phyloP scores from a whole-genome alignment of 2,113 vertebrate genomes.

The Natator depressus region DNA sequence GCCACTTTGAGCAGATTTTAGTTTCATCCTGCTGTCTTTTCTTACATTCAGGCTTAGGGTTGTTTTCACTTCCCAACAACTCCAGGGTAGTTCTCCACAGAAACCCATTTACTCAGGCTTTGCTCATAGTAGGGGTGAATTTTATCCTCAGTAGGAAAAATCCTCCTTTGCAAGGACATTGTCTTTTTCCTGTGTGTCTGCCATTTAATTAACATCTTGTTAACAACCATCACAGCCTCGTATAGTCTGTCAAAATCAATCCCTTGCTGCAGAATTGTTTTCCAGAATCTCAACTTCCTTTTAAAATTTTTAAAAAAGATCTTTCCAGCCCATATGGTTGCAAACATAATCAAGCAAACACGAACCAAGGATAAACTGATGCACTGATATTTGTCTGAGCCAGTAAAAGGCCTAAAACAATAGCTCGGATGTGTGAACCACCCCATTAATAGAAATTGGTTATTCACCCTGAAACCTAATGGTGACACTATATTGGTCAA shows the following conservation, averaged over 20 bases:
- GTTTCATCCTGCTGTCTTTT: background rate
- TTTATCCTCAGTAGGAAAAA: background rate
- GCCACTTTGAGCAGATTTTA: background rate
- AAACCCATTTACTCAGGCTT: fast-evolving
- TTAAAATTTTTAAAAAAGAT: background rate
- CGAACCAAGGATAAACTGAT: background rate
- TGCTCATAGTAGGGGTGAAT: fast-evolving
- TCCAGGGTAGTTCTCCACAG: background rate
- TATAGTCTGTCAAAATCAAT: background rate
- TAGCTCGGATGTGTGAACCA: background rate
- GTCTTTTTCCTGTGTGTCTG: background rate
- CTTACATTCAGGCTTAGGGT: background rate
- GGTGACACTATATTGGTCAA: background rate
- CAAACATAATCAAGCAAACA: background rate
- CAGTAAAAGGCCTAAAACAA: background rate
- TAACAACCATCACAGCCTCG: background rate
- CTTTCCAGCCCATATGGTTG: background rate
- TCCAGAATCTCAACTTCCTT: background rate
- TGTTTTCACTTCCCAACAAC: background rate
- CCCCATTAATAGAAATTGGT: background rate
- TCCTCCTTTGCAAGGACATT: fast-evolving
- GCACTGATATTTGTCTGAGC: background rate
- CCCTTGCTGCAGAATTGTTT: background rate
- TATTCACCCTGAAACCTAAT: background rate
- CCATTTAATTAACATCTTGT: background rate